Conservation (phyloP, 1,140 invertebrate genomes). For the Aricia agestis region DNA sequence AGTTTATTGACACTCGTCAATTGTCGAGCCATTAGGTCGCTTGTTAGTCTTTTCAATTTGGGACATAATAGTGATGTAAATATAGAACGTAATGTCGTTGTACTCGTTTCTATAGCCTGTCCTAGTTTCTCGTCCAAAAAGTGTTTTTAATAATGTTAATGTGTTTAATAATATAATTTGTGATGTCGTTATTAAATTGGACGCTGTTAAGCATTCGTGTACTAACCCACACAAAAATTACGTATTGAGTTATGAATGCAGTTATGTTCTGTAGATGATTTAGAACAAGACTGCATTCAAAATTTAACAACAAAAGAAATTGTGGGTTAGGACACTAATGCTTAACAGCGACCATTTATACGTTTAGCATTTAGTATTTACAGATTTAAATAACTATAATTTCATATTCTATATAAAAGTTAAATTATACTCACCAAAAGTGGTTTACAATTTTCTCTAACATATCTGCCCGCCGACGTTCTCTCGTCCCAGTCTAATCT, state of each 20-base stretch:
- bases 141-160: background rate
- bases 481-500: conserved; percentile 97
- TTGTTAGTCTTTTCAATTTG: background rate
- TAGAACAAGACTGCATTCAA: no score
- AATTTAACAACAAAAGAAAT: no score
- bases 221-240: no score
- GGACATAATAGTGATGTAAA: background rate
- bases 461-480: conserved; percentile 95
- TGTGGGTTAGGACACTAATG: no score
- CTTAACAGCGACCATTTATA: no score
- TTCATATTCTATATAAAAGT: no score
- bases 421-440: conserved; percentile 89
- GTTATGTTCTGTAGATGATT: no score
- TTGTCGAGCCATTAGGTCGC: background rate
- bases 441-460: conserved; percentile 98
- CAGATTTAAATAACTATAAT: no score
- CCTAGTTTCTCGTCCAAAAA: background rate
- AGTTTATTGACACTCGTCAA: background rate
- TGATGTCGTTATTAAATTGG: background rate
- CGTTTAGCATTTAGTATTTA: no score
- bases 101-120: background rate
- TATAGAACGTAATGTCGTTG: background rate
- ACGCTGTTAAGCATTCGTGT: no score
- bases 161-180: background rate
- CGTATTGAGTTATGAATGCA: no score